Evolutionary conservation across 1,140 invertebrate genomes (phyloP).

Genomic region (Drosophila grimshawi): DNA sequence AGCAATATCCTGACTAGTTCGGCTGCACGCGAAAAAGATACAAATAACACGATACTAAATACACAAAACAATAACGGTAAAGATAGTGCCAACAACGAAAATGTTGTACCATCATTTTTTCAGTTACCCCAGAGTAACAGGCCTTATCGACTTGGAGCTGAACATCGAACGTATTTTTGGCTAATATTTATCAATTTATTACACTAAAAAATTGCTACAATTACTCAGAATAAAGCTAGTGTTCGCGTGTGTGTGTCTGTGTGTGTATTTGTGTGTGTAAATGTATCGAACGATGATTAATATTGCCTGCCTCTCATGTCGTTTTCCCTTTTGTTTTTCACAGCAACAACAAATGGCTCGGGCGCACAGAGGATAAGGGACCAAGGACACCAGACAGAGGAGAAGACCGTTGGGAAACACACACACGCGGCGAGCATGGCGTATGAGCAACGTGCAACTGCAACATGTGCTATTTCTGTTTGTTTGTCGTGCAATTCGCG

Average conservation of each 20-base stretch:
- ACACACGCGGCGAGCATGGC: constrained; percentile 58
- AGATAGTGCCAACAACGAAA: constrained; percentile 34
- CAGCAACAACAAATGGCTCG: constrained; percentile 42
- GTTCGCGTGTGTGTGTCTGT: constrained; percentile 22
- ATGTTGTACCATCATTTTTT: constrained; percentile 32
- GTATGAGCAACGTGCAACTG: constrained; percentile 70
- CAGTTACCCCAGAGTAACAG: constrained; percentile 3
- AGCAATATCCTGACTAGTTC: constrained; percentile 21
- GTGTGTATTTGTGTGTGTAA: constrained; percentile 41
- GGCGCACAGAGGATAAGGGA: background rate
- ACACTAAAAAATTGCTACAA: constrained; percentile 76
- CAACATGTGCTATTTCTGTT: constrained; percentile 54
- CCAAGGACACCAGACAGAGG: background rate
- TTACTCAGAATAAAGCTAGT: constrained; percentile 38
- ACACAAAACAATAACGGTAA: constrained; percentile 24
- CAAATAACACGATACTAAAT: constrained; percentile 22
- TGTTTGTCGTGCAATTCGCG: constrained; percentile 44
- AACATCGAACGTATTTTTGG: constrained; percentile 55
- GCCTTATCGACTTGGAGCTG: constrained; percentile 53
- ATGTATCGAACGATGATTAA: constrained; percentile 76
- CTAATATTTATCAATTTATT: constrained; percentile 82
- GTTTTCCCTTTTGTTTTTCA: constrained; percentile 47
- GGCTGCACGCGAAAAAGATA: constrained; percentile 50
- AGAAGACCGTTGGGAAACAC: background rate
- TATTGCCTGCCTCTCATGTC: constrained; percentile 40